Conservation (phyloP, 2,888 invertebrate genomes). For the Sturmia bella region DNA sequence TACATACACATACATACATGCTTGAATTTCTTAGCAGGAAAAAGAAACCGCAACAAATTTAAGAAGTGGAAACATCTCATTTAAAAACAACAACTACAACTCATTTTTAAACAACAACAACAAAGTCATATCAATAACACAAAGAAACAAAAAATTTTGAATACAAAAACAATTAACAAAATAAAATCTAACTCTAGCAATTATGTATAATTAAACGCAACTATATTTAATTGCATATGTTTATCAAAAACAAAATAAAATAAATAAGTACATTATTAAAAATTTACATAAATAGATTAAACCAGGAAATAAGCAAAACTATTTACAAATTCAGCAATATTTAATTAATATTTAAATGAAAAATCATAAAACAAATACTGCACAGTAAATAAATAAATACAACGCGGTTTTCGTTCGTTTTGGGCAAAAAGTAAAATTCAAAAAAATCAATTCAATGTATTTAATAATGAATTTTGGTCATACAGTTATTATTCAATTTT, state of each 20-base stretch:
- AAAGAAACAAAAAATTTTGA: conserved; percentile 67
- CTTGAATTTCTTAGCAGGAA: conserved; percentile 7
- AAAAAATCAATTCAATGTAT: no score
- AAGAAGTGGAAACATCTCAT: conserved; percentile 31
- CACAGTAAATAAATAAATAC: conserved; percentile 19
- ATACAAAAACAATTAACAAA: conserved; percentile 38
- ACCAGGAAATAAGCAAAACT: conserved; percentile 53
- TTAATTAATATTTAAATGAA: conserved; percentile 24
- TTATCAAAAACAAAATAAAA: conserved; percentile 50
- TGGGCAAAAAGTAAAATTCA: background rate
- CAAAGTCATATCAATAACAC: conserved; percentile 76
- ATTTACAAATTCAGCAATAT: conserved; percentile 62
- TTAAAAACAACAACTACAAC: conserved; percentile 66
- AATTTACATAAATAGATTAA: conserved; percentile 24
- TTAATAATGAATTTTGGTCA: no score
- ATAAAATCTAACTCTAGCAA: conserved; percentile 42
- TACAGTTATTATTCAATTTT: no score
- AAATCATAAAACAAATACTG: conserved; percentile 36
- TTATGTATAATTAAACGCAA: conserved; percentile 65
- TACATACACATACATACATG: conserved; percentile 8
- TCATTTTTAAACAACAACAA: conserved; percentile 72
- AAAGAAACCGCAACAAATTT: conserved; percentile 34
- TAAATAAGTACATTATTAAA: conserved; percentile 44
- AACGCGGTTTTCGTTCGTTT: conserved; percentile 10
- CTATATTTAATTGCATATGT: conserved; percentile 51